A percentile compares a stretch with the other conserved stretches of the same genome.
Evolutionary conservation across 2,113 vertebrate species (phyloP).

Genomic region (Danionella cerebrum): DNA sequence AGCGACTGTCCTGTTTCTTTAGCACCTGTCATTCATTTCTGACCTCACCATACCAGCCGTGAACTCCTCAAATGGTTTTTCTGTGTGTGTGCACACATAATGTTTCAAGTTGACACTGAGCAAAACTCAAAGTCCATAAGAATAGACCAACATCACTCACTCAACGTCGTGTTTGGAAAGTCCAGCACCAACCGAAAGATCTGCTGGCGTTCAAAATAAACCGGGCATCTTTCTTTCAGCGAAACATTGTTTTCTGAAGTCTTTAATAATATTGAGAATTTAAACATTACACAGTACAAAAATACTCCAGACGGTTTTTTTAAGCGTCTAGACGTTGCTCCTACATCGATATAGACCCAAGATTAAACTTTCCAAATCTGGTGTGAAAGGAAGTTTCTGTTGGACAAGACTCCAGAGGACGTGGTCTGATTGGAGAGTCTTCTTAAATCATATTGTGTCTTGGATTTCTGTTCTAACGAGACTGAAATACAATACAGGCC

Average conservation of each 20-base stretch:
- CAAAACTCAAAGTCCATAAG: neutral
- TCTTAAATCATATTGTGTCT: slow-evolving; percentile 5
- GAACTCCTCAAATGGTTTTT: slow-evolving; percentile 23
- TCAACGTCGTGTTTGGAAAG: slow-evolving; percentile 4
- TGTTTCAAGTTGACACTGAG: neutral
- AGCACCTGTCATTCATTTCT: slow-evolving; percentile 36
- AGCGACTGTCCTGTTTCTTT: slow-evolving; percentile 35
- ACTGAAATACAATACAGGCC: slow-evolving; percentile 27
- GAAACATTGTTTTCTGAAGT: neutral
- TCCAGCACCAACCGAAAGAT: neutral
- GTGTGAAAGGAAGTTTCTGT: neutral
- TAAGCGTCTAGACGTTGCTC: neutral
- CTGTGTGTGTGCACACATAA: slow-evolving; percentile 7
- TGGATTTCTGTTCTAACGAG: slow-evolving; percentile 14
- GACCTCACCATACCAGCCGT: slow-evolving; percentile 21
- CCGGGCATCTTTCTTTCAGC: neutral
- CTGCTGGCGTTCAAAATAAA: slow-evolving; percentile 7
- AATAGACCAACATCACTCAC: neutral
- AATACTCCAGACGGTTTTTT: neutral
- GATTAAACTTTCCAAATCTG: neutral
- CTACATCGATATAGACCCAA: neutral
- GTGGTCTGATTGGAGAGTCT: neutral
- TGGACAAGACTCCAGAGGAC: neutral
- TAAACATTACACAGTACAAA: neutral
- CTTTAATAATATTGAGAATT: slow-evolving; percentile 11